Percentiles rank a stretch among this genome's conserved stretches.
Evolutionary conservation across 2,888 invertebrate genomes (phyloP).

Genomic region (Coleophora flavipennella): DNA sequence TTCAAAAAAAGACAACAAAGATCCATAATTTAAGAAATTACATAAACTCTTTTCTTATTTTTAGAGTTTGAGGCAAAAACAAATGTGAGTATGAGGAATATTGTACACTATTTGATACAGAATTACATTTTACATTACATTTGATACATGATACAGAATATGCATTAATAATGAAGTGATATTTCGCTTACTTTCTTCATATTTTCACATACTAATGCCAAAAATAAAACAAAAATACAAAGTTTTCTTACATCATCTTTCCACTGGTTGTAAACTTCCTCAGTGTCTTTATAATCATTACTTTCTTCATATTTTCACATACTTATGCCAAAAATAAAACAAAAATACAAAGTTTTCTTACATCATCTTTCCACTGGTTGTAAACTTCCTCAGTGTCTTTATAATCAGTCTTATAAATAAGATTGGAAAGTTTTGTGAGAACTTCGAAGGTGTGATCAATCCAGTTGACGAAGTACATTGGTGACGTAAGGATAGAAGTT

Average conservation of each 20-base stretch:
- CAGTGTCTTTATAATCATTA: constrained; percentile 35
- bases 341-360: constrained; percentile 20
- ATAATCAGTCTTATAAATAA: constrained; percentile 42
- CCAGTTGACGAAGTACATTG: constrained; percentile 66
- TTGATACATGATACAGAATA: too few species aligned
- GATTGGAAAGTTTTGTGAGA: constrained; percentile 39
- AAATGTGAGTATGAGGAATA: too few species aligned
- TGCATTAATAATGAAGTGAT: too few species aligned
- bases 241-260: constrained; percentile 38
- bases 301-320: too few species aligned
- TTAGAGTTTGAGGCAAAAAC: too few species aligned
- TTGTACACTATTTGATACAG: too few species aligned
- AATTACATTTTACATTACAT: too few species aligned
- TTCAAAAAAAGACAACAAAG: too few species aligned
- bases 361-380: constrained; percentile 44
- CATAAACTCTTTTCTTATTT: too few species aligned
- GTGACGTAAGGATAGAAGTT: constrained; percentile 34
- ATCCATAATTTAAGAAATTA: too few species aligned
- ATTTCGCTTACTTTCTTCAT: too few species aligned
- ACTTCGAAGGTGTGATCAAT: constrained; percentile 61
- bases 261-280: constrained; percentile 33
- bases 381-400: constrained; percentile 29
- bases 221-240: neutral
- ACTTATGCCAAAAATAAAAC: neutral
- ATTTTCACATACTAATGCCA: too few species aligned